Percentiles rank a stretch among this genome's conserved stretches.
Conservation (phyloP, 2,797 vertebrate species). For the Anabas testudineus region DNA sequence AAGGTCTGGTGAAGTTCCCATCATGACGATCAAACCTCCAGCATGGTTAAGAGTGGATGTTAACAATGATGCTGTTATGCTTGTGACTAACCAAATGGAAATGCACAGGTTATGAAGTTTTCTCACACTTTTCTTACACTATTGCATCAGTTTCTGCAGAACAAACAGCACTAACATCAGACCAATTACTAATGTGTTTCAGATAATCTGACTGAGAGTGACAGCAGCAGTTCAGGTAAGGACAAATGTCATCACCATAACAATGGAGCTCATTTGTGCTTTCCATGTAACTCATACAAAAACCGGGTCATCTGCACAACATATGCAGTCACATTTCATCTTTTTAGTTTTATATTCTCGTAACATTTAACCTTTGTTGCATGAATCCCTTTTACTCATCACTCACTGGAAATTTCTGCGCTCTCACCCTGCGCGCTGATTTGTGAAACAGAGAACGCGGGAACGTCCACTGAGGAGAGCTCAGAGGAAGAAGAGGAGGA, state of each 20-base stretch:
- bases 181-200: constrained; percentile 44
- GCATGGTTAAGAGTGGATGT: not conserved
- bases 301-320: not conserved
- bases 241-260: not conserved
- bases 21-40: not conserved
- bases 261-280: not conserved
- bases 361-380: not conserved
- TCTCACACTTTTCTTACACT: constrained; percentile 1
- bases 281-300: not conserved
- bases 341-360: not conserved
- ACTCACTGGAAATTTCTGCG: not conserved
- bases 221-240: constrained; percentile 76
- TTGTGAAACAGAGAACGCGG: constrained; percentile 61
- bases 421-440: not conserved
- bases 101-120: not conserved
- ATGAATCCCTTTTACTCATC: not conserved
- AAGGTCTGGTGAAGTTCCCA: not conserved
- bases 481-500: constrained; percentile 76
- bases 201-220: constrained; percentile 71
- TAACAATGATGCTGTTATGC: not conserved
- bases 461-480: constrained; percentile 73
- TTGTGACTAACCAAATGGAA: constrained; percentile 15
- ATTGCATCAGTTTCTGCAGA: not conserved
- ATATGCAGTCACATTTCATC: not conserved
- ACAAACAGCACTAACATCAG: constrained; percentile 9